Base-by-base conservation (phyloP, 1,140 invertebrate species). In the Polypedilum pembai region DNA sequence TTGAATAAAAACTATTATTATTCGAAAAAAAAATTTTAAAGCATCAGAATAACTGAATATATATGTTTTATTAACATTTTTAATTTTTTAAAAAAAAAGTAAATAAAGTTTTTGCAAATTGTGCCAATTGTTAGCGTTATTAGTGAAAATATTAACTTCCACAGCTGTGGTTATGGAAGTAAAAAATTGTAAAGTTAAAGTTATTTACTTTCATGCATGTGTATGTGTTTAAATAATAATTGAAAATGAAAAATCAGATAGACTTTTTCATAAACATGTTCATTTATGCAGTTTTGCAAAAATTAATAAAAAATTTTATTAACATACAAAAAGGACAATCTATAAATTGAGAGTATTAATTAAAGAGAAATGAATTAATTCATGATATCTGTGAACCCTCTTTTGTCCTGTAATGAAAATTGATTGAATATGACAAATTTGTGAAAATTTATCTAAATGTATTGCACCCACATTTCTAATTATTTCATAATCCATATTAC, bases 401-500 rank as follows among this genome's bases (percentile, higher is more conserved):
- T 56, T 56, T 56, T 56, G 45, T 56, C 45, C 45, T 56, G 45
- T 56, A 45, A 12, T n/a, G n/a, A 56, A 56, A n/a, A 56, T 12
- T 56, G 15, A 12, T 56, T 56, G n/a, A 56, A 56, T n/a, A 56
- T 56, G 7, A 56, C 12, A 56, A 56, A 56, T 56, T 56, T 12
- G n/a, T 56, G n/a, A 56, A 56, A n/a, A n/a, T 12, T n/a, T 15
- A 12, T 56, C 45, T 56, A 56, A 56, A n/a, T n/a, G n/a, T 56
- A n/a, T 56, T n/a, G 12, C 45, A 56, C 12, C n/a, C 15, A 56
- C n/a, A 3, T 56, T 56, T 56, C n/a, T 56, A 56, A 56, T 56
- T 56, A 56, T 56, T 56, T n/a, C 45, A n/a, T 56, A 56, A 56
- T 56, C 45, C 45, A 56, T 56, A n/a, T n/a, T 56, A n/a, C n/a